Conservation (phyloP, 2,113 vertebrate species). For the Romanogobio albipinnatus region DNA sequence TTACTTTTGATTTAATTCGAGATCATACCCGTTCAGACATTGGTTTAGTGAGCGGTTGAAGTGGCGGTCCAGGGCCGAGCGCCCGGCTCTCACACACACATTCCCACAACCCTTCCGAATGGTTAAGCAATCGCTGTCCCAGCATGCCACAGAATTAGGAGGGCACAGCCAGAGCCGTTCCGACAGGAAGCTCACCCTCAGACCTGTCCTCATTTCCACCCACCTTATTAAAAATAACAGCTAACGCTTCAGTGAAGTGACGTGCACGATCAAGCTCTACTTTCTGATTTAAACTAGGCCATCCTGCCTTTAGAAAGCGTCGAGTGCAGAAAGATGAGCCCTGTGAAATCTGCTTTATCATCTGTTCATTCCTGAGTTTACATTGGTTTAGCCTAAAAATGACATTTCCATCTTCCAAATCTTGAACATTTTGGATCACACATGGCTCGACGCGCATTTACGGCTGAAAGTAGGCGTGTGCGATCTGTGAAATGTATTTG, state of each 20-base stretch:
- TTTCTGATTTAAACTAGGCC: neutral
- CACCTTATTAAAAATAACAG: neutral
- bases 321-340: neutral
- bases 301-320: neutral
- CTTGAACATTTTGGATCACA: too few species aligned
- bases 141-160: slow-evolving; percentile 35
- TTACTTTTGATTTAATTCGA: too few species aligned
- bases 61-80: neutral
- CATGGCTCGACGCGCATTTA: too few species aligned
- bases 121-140: slow-evolving; percentile 41
- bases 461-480: too few species aligned
- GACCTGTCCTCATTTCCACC: neutral
- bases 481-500: too few species aligned
- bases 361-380: neutral
- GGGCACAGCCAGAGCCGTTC: slow-evolving; percentile 52
- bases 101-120: slow-evolving; percentile 46
- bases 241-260: neutral
- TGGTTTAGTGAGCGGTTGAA: neutral
- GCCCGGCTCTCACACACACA: neutral
- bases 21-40: too few species aligned
- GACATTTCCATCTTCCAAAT: too few species aligned
- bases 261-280: neutral
- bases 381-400: neutral
- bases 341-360: neutral
- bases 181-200: slow-evolving; percentile 37